Evolutionary conservation across 2,888 invertebrate genomes (phyloP).

Genomic region (Lepas anatifera): DNA sequence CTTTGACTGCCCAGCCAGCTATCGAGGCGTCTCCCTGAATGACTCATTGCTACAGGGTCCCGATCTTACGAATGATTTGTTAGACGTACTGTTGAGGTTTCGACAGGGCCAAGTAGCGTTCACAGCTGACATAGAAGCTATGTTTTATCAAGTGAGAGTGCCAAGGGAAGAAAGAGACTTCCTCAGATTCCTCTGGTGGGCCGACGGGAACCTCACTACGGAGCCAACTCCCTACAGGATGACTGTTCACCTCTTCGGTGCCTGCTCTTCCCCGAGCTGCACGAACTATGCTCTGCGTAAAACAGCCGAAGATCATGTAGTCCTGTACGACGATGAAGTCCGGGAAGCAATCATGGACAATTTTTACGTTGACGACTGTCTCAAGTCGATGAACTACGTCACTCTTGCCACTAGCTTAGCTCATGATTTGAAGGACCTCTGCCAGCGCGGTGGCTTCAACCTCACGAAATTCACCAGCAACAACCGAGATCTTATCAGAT

Average conservation of each 20-base stretch:
- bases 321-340: background rate
- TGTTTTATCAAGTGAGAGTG: slow-evolving; percentile 6
- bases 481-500: background rate
- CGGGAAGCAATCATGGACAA: background rate
- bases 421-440: background rate
- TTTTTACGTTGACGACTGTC: background rate
- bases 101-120: background rate
- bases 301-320: background rate
- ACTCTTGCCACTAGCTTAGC: background rate
- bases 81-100: background rate
- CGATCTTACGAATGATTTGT: background rate
- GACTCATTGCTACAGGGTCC: background rate
- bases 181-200: slow-evolving; percentile 4
- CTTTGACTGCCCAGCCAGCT: background rate
- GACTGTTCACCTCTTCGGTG: slow-evolving; percentile 13
- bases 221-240: background rate
- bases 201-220: background rate
- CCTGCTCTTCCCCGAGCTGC: background rate
- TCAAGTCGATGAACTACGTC: background rate
- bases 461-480: background rate
- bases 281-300: background rate
- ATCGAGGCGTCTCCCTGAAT: no score
- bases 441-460: background rate
- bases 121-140: background rate
- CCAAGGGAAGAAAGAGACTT: background rate